phyloP scores from a whole-genome alignment of 1,140 invertebrate species.

The Palaemon carinicauda region DNA sequence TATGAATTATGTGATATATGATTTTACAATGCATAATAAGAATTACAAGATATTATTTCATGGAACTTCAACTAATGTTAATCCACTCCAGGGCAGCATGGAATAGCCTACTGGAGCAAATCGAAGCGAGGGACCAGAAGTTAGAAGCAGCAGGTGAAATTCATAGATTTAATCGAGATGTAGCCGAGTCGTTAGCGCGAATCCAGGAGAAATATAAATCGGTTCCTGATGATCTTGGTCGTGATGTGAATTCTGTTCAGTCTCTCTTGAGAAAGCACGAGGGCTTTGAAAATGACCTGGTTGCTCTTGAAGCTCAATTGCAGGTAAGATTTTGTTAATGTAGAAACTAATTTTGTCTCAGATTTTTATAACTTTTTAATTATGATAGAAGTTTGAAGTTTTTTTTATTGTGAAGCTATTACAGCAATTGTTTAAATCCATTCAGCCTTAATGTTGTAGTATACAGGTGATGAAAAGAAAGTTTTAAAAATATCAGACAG shows the following conservation, averaged over 20 bases:
- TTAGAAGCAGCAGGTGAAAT: conserved; percentile 93
- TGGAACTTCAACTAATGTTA: background rate
- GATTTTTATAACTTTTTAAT: background rate
- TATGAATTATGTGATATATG: too few relatives aligned
- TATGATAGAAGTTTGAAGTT: background rate
- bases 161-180: conserved; percentile 95
- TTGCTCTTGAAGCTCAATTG: conserved; percentile 91
- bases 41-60: background rate
- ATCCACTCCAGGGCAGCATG: conserved; percentile 76
- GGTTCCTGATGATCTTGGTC: conserved; percentile 83
- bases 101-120: conserved; percentile 85
- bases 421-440: too few relatives aligned
- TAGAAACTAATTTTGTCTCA: background rate
- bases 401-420: too few relatives aligned
- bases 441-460: too few relatives aligned
- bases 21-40: background rate
- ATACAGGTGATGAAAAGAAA: too few relatives aligned
- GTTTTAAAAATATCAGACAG: too few relatives aligned
- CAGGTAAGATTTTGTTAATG: conserved; percentile 66
- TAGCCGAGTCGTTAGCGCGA: conserved; percentile 87
- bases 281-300: conserved; percentile 93
- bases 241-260: conserved; percentile 88
- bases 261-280: conserved; percentile 87
- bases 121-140: conserved; percentile 84
- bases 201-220: conserved; percentile 82